Conservation (phyloP, 1,140 invertebrate genomes). For the Heliconius hewitsoni region DNA sequence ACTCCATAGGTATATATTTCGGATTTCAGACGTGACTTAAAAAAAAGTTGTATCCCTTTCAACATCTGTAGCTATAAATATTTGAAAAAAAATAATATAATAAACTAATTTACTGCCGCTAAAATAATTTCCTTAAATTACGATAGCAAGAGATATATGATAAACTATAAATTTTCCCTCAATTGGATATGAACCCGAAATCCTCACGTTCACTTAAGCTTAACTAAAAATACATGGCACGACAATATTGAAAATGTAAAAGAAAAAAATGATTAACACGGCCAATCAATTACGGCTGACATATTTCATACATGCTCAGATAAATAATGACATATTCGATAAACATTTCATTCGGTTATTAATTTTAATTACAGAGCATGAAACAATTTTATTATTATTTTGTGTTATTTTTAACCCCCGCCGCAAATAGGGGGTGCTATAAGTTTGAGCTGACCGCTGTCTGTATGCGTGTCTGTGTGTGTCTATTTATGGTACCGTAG, state of each 20-base stretch:
- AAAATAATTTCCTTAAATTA: too few species aligned
- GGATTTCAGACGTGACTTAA: too few species aligned
- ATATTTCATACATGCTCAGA: conserved; percentile 3
- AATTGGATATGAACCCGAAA: not conserved
- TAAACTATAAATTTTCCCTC: not conserved
- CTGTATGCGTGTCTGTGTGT: too few species aligned
- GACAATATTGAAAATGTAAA: not conserved
- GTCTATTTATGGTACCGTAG: too few species aligned
- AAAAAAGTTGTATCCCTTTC: too few species aligned
- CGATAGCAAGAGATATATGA: not conserved
- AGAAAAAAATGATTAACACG: not conserved
- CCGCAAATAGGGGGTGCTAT: too few species aligned
- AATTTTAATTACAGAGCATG: not conserved
- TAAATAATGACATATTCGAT: conserved; percentile 2
- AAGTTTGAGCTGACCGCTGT: too few species aligned
- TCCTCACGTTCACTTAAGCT: not conserved
- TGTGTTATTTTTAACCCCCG: not conserved
- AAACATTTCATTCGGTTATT: conserved; percentile 13
- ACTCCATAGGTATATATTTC: too few species aligned
- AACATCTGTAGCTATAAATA: too few species aligned
- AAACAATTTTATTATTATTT: not conserved
- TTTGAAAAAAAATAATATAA: too few species aligned
- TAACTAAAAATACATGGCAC: not conserved
- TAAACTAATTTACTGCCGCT: too few species aligned
- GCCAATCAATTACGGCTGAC: conserved; percentile 4